Evolutionary conservation across 1,140 invertebrate species (phyloP), one percentile per base, ranked within the genome.

Genomic region (Cyclina sinensis): DNA sequence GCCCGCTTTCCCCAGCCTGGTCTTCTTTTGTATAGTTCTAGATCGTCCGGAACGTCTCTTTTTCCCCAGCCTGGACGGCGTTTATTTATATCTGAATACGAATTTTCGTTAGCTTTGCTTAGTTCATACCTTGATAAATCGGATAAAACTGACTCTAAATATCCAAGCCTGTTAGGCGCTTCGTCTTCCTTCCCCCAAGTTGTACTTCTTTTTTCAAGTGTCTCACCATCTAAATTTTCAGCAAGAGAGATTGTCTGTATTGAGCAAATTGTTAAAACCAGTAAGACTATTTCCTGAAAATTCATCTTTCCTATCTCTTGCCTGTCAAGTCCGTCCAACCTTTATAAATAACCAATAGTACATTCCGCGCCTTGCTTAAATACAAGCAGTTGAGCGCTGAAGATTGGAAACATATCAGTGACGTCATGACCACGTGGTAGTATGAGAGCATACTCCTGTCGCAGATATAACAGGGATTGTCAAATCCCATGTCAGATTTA

Each of bases 1-100:
- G 89, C 39, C 27, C 91, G 65, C 78, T 91, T 92, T 0, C 91
- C 91, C 91, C 91, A 92, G 0, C 91, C 91, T 27, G 91, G 91
- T 76, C 48, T 86, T 74, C 91, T 79, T 85, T 92, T 92, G 30
- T 91, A 81, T 48, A 90, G 39, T 27, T 74, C 68, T 65, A 74
- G 62, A 78, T 81, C 68, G 51, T 90, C 89, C 11, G 83, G 39
- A 73, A 90, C 37, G 9, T 48, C 74, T n/a, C 86, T 73, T 24
- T 88, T 88, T 27, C 86, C 91, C 91, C 91, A 92, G 7, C 91
- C 91, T 16, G 91, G 91, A 27, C 89, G 74, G 24, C 91, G 74
- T 86, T 92, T 92, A n/a, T 91, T 84, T 51, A 92, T 59, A 18
- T 68, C 85, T 39, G 5, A 0, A 30, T 79, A 48, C 3, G 82